These are phyloP conservation scores for Cacoxenus indagator DNA, from an alignment of 2,888 invertebrate genomes.

Conservation along the genomic window DNA sequence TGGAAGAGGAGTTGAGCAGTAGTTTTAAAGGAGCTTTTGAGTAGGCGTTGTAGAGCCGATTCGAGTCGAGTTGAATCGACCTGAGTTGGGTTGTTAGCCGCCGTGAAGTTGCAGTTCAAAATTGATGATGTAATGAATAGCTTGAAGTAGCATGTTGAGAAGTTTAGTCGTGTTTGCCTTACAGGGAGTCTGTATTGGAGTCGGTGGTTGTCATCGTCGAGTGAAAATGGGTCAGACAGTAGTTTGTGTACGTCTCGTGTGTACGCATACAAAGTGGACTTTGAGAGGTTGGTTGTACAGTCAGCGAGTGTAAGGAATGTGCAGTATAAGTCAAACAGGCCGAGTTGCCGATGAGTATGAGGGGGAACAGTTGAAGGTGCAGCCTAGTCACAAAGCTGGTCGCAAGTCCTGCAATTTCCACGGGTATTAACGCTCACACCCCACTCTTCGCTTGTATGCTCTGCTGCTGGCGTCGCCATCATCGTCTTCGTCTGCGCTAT, in stretches of 20 bases:
- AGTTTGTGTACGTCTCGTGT: not conserved
- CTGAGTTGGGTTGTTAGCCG: not conserved
- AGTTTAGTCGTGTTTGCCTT: not conserved
- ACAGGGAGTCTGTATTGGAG: not conserved
- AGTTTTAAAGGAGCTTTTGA: too few species aligned
- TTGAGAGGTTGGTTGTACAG: not conserved
- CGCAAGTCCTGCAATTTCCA: too few species aligned
- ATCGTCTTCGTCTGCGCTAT: conserved; percentile 33
- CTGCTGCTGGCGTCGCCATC: not conserved
- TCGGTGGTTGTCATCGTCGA: not conserved
- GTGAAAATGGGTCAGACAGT: not conserved
- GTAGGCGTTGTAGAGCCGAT: not conserved
- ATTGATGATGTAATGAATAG: conserved; percentile 15
- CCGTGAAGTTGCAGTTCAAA: not conserved
- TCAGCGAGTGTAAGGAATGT: too few species aligned
- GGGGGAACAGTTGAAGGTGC: too few species aligned
- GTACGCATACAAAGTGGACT: conserved; percentile 4
- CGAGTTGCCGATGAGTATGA: too few species aligned
- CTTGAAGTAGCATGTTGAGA: not conserved
- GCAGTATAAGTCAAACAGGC: too few species aligned
- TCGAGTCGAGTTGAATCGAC: not conserved
- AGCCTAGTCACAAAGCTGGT: too few species aligned
- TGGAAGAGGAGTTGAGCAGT: too few species aligned
- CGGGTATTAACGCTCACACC: not conserved
- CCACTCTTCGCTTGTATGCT: not conserved